Evolutionary conservation across 2,113 vertebrate genomes (phyloP).

Genomic region (Neolamprologus kungweensis): DNA sequence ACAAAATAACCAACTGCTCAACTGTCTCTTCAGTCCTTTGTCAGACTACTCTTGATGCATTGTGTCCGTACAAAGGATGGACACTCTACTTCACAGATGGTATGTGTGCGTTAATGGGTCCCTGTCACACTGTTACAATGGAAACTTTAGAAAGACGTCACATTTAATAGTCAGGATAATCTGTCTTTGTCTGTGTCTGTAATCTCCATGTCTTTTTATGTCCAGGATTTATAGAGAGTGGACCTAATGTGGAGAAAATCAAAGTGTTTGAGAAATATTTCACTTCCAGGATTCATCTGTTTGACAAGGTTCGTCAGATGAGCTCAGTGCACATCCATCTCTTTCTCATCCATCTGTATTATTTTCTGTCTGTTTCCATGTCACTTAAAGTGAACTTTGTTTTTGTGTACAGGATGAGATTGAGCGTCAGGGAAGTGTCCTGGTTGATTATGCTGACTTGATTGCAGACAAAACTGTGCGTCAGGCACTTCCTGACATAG

Average conservation of each 20-base stretch:
- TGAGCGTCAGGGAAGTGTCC: conserved; percentile 93
- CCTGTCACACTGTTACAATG: not conserved
- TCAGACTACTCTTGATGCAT: conserved; percentile 76
- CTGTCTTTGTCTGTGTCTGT: not conserved
- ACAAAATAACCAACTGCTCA: not conserved
- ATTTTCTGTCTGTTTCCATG: not conserved
- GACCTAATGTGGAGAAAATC: conserved; percentile 84
- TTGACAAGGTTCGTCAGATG: conserved; percentile 81
- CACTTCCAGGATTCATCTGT: conserved; percentile 80
- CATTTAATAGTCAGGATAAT: not conserved
- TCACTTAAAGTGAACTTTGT: not conserved
- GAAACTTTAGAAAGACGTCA: not conserved
- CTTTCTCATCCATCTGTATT: not conserved
- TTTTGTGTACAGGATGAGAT: conserved; percentile 83
- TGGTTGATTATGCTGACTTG: conserved; percentile 92
- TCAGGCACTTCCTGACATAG: conserved; percentile 68
- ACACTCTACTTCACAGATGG: conserved; percentile 93
- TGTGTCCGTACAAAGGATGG: conserved; percentile 91
- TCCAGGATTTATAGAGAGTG: conserved; percentile 81
- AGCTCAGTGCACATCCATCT: not conserved
- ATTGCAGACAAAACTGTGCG: conserved; percentile 65
- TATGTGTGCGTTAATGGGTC: conserved; percentile 20
- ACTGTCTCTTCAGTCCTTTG: conserved; percentile 20
- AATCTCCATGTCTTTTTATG: not conserved
- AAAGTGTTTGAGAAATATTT: conserved; percentile 93